Conservation (phyloP, 1,140 invertebrate species). For the Drosophila pandora region DNA sequence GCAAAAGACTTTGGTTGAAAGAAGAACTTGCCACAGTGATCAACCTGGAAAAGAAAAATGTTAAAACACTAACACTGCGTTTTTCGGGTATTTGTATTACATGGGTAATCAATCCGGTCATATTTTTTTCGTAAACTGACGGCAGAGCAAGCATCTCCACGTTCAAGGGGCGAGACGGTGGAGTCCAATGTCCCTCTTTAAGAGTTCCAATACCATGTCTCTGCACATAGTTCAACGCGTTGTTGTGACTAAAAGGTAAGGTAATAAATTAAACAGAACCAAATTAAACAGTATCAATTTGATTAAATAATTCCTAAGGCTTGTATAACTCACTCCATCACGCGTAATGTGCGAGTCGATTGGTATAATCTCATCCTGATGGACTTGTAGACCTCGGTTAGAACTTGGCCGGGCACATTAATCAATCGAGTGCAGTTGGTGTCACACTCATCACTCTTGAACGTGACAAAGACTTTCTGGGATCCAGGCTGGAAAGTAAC, state of each 20-base stretch:
- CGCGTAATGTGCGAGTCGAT: constrained; percentile 84
- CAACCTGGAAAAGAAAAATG: constrained; percentile 42
- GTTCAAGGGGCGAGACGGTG: constrained; percentile 47
- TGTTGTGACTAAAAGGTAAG: constrained; percentile 26
- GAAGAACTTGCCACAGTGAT: constrained; percentile 73
- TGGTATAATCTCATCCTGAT: constrained; percentile 88
- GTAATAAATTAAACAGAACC: no score
- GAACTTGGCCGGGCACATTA: constrained; percentile 86
- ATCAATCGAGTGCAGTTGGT: constrained; percentile 2
- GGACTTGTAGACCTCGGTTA: constrained; percentile 90
- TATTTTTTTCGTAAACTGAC: constrained; percentile 63
- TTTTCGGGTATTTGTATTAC: not conserved
- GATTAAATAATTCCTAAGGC: not conserved
- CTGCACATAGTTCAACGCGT: constrained; percentile 60
- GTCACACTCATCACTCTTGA: constrained; percentile 79
- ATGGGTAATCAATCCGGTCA: constrained; percentile 64
- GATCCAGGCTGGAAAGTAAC: constrained; percentile 86
- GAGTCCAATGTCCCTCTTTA: constrained; percentile 61
- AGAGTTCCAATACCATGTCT: constrained; percentile 54
- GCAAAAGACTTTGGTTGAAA: constrained; percentile 60
- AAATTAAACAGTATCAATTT: no score
- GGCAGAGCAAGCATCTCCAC: constrained; percentile 69
- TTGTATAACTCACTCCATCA: constrained; percentile 77
- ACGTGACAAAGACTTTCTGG: constrained; percentile 87
- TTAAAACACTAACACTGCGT: no score